Evolutionary conservation across 2,113 vertebrate genomes (phyloP), one percentile per base, ranked within the genome.

Genomic region (Jacana jacana): DNA sequence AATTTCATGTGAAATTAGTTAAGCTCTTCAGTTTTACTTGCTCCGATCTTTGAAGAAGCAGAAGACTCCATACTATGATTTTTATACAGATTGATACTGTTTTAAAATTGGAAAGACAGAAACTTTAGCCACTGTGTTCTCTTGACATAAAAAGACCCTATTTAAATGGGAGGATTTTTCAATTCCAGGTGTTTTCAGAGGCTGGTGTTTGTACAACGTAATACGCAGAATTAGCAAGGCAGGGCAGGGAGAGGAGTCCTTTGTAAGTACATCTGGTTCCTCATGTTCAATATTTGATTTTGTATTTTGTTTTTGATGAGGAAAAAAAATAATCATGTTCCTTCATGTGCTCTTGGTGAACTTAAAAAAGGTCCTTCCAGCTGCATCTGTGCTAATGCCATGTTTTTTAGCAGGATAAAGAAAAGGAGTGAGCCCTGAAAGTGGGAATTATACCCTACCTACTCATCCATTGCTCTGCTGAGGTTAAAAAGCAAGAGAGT

Each of bases 401-500:
- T 33, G 20, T 23, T 91, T 91, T 76, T 78, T 12, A 81, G 69
- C 72, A 55, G 51, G 72, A 37, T 64, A 37, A 77, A 46, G 60
- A 40, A 65, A 71, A 73, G 40, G 37, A 52, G 23, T 4, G 52
- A 78, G 48, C 39, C 22, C 48, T 71, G 51, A 39, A 63, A 40
- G 30, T 52, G 76, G 51, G 42, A 79, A 24, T 57, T 86, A 9
- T 27, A 30, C 77, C 48, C 77, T 86, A 39, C 52, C 84, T 75
- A 28, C 28, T 63, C n/a, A 25, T 30, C 60, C 35, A 40, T 58
- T 72, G 61, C 84, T 91, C 48, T 57, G 13, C 0, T 49, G 61
- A 81, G 61, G 58, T 89, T 93, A 70, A 91, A 77, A 82, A 85
- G 49, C 64, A 42, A 49, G 1, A 5, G 40, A 88, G 85, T 89